Evolutionary conservation across 2,797 vertebrate genomes (phyloP), one percentile per base, ranked within the genome.

Genomic region (Halcyon smyrnensis): DNA sequence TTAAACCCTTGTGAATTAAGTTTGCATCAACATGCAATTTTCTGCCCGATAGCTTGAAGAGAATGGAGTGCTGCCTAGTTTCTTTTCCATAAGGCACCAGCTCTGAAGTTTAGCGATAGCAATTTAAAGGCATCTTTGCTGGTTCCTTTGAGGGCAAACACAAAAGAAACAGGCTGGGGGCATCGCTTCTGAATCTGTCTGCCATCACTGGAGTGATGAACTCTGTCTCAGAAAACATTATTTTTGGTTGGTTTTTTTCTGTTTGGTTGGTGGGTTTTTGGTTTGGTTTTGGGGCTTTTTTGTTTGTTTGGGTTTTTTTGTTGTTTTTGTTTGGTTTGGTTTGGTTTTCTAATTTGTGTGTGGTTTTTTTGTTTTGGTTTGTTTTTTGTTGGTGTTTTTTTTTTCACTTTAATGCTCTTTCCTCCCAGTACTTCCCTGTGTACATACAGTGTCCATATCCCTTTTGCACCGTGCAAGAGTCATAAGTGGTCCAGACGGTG

Each of bases 1-100:
- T 74, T 65, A 96, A 92, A 48, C 43, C 30, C 18, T 62, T 41
- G 8, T 46, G 30, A 93, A 83, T 51, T 76, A 76, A 51, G 48
- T 93, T 89, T 87, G 20, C 23, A 75, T 88, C 73, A 93, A 60
- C 46, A 28, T 77, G 41, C 41, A 80, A 50, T 97, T 92, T 94
- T 91, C 87, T 93, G 53, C 60, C 57, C 30, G 5, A 37, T 77
- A 71, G 48, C 39, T 77, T 70, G 57, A 87, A 67, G 43, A 87
- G 93, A 94, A 71, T 56, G 77, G 79, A 90, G 75, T 60, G 36
- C 65, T 77, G 25, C 43, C 74, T 67, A 4, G 4, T 46, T 87
- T 78, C 16, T 87, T 84, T 45, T 56, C 21, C 4, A 1, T 74
- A 46, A 74, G 39, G 24, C 36, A 45, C 17, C 32, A 41, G 32